Conservation (phyloP, 2,113 vertebrate species). For the Vombatus ursinus region DNA sequence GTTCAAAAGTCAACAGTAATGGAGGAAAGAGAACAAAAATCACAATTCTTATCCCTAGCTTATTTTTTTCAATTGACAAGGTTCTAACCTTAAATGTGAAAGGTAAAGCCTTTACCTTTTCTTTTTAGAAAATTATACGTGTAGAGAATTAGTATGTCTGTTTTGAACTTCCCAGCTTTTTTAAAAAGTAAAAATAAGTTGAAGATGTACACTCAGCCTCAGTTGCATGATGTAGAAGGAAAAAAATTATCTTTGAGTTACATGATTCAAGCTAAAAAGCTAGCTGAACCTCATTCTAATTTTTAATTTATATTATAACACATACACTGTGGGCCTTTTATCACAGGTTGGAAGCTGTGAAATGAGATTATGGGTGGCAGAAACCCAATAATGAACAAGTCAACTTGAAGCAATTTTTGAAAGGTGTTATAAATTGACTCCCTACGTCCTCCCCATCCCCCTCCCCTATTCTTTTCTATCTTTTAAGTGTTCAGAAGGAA, state of each 20-base stretch:
- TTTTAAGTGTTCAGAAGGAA: neutral
- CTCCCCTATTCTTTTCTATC: neutral
- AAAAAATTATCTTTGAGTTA: neutral
- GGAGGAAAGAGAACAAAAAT: neutral
- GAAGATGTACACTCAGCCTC: neutral
- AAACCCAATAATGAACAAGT: neutral
- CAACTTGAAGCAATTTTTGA: neutral
- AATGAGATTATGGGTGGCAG: neutral
- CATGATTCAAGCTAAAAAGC: neutral
- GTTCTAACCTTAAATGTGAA: neutral
- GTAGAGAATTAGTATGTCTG: neutral
- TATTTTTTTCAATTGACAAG: neutral
- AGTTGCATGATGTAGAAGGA: neutral
- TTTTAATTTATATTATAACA: neutral
- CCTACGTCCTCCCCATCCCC: no score
- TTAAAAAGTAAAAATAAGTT: neutral
- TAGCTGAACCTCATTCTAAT: neutral
- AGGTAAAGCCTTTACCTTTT: neutral
- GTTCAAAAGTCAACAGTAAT: neutral
- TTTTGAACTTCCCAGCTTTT: neutral
- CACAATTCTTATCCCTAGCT: neutral
- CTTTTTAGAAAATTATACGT: neutral
- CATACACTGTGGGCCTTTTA: neutral
- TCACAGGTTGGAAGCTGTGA: neutral
- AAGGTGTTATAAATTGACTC: neutral